Evolutionary conservation across 2,888 invertebrate species (phyloP).

Genomic region (Fissipunctia ypsillon): DNA sequence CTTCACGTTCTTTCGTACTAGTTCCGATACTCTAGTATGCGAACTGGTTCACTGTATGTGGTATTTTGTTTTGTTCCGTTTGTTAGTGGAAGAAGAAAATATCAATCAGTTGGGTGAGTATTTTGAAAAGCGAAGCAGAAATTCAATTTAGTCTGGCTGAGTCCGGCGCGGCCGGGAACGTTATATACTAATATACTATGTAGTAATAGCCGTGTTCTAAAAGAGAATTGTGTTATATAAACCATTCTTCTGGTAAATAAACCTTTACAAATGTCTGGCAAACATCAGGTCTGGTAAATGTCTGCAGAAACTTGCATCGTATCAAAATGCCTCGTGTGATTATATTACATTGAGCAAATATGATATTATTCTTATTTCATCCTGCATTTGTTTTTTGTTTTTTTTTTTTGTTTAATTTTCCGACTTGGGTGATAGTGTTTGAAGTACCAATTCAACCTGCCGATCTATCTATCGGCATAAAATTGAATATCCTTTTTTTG

Average conservation of each 20-base stretch:
- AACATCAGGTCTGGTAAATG: not conserved
- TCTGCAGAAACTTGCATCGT: not conserved
- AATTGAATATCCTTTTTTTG: not conserved
- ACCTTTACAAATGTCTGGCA: not conserved
- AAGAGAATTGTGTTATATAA: not conserved
- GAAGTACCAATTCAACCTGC: not conserved
- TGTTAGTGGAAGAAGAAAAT: not conserved
- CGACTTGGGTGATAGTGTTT: not conserved
- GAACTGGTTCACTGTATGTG: not conserved
- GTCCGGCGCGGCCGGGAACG: not conserved
- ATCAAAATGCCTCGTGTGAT: not conserved
- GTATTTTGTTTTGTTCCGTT: not conserved
- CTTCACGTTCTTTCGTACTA: too few relatives aligned
- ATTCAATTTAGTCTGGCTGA: not conserved
- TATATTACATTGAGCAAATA: slow-evolving; percentile 1
- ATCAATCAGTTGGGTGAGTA: too few relatives aligned
- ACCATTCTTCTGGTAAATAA: not conserved
- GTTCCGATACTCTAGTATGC: too few relatives aligned
- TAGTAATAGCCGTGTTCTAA: too few relatives aligned
- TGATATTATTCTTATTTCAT: not conserved
- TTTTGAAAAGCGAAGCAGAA: too few relatives aligned
- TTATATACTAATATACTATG: not conserved
- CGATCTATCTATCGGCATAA: not conserved
- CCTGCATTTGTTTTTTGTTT: not conserved
- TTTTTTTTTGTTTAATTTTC: too few relatives aligned